phyloP scores from a whole-genome alignment of 64 coral and sea anemone species.

The Stichodactyla mertensii region DNA sequence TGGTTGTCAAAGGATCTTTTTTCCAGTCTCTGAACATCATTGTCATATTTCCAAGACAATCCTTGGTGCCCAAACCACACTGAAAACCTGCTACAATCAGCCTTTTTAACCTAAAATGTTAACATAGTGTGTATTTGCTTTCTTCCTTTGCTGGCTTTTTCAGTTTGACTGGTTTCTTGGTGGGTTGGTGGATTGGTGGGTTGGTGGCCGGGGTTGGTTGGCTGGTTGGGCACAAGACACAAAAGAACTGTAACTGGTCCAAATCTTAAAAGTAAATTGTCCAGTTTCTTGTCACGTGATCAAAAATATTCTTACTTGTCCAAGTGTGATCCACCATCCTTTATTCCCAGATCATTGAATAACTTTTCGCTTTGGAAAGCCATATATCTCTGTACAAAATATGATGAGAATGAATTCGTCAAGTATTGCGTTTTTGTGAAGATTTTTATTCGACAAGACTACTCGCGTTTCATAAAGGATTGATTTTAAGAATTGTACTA shows the following conservation, averaged over 20 bases:
- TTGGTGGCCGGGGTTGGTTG: no score
- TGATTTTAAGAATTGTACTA: no score
- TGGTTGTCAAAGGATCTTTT: conserved; percentile 19
- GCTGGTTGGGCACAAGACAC: no score
- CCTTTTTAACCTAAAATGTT: conserved; percentile 25
- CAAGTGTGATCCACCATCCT: conserved; percentile 21
- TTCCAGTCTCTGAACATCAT: conserved; percentile 38
- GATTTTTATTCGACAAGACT: no score
- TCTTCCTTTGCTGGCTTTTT: no score
- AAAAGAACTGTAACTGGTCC: no score
- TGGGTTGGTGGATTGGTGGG: no score
- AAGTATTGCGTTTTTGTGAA: no score
- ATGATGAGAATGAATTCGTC: background rate
- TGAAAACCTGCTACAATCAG: conserved; percentile 14
- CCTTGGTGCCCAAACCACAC: conserved; percentile 19
- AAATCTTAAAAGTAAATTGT: no score
- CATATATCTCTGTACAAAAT: conserved; percentile 29
- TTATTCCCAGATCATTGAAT: conserved; percentile 32
- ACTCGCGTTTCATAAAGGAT: no score
- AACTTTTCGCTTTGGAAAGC: conserved; percentile 25
- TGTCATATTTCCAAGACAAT: conserved; percentile 54
- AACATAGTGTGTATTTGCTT: no score
- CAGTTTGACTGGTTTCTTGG: no score
- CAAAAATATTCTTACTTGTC: conserved; percentile 1
- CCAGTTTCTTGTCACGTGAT: background rate